Base-by-base conservation (phyloP, 2,888 invertebrate species). In the Tipula helvola region DNA sequence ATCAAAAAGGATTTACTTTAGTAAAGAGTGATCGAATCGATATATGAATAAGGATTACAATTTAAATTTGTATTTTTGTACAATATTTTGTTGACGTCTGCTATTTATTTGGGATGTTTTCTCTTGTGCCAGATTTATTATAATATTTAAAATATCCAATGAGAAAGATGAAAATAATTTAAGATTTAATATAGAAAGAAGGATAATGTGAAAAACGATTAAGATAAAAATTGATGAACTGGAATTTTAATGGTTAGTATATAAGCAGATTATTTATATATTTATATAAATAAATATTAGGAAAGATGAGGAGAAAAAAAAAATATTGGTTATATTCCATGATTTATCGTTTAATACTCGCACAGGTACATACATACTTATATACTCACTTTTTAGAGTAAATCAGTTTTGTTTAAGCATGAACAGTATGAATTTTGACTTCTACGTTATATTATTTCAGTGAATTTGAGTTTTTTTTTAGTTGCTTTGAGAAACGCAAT, bases 221-320 rank as follows among this genome's bases (percentile, higher is more conserved):
- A 71, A 71, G 71, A 71, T 71, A 71, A 71, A 71, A 71, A 71
- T 71, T 71, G 71, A 71, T 71, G 71, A 71, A 71, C 71, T 71
- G 71, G 71, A 71, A 71, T 71, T 71, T 71, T 71, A 71, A 71
- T 71, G 71, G 71, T 71, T 71, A 71, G 71, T 28, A 71, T 28
- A 71, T 71, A 71, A 71, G 71, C 18, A 71, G 71, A 71, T 71
- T 71, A 71, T 71, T 71, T 71, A 71, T 71, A 28, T 71, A 39
- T 39, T 7, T 39, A 39, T 39, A 39, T 39, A 71, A 71, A 71
- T 71, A 71, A 71, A 71, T 71, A 28, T 28, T 71, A 18, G 28
- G 28, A 12, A 71, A 71, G 28, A 28, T 10, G 71, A 71, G 28
- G 28, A 71, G 71, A 28, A 10, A 71, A 57, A 10, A 71, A 57